Conservation (phyloP, 2,888 invertebrate genomes). For the Strigamia crassipes region DNA sequence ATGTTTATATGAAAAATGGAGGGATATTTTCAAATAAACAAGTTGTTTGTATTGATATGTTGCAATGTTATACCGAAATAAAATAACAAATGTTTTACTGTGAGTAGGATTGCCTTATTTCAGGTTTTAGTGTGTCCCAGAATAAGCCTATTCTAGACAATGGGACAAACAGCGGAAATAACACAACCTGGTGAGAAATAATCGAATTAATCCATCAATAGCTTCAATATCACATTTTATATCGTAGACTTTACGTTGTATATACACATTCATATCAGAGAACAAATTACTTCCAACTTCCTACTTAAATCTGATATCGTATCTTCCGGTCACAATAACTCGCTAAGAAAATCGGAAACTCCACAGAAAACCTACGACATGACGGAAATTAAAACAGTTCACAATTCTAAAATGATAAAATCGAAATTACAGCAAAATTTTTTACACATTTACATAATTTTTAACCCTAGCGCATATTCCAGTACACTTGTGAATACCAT, state of each 20-base stretch:
- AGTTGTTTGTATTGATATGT: neutral
- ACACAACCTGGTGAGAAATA: neutral
- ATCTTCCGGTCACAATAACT: neutral
- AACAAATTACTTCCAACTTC: neutral
- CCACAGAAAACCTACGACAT: neutral
- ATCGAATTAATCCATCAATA: neutral
- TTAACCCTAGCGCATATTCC: too few relatives aligned
- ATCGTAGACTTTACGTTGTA: neutral
- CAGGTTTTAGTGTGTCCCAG: too few relatives aligned
- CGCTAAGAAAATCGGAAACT: neutral
- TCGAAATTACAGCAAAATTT: too few relatives aligned
- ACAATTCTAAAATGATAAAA: neutral
- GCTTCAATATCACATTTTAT: neutral
- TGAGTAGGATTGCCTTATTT: too few relatives aligned
- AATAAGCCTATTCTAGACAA: too few relatives aligned
- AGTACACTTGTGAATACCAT: too few relatives aligned
- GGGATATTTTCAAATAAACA: neutral
- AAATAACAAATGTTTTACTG: too few relatives aligned
- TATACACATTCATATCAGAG: neutral
- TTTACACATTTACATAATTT: too few relatives aligned
- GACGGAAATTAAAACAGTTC: neutral
- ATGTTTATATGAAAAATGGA: neutral
- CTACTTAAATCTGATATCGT: neutral
- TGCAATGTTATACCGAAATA: neutral
- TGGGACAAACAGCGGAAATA: too few relatives aligned